Base-by-base conservation (phyloP, 2,888 invertebrate species). In the Lumbricus terrestris region DNA sequence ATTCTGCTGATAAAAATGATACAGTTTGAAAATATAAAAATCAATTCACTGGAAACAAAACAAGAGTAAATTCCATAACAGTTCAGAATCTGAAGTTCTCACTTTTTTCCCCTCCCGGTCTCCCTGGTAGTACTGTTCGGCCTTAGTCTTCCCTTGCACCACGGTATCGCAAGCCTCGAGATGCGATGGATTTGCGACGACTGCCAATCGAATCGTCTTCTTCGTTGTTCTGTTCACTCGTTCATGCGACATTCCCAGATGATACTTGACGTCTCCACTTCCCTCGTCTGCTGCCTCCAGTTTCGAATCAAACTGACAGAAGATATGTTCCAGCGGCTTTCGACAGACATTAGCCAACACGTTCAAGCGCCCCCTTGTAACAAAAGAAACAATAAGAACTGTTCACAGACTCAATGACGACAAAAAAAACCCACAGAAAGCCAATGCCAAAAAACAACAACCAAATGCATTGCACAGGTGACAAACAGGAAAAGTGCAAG, bases 91-190 rank as follows among this genome's bases (percentile, higher is more conserved):
- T 37, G 11, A 34, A 35, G n/a, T n/a, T n/a, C 37, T 85, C 20
- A 94, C 95, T 93, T 94, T 94, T 91, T 94, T 95, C 34, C 95
- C 95, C 34, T 95, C 94, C 11, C 93, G 97, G 95, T 98, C 98
- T 38, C 98, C 98, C 90, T 97, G 96, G 95, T 98, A 98, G 95
- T 98, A 98, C 95, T 98, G 98, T 94, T 98, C 98, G 20, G 98
- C 98, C 92, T 97, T 96, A 0, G 97, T 97, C 96, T 98, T 98
- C 93, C 99, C 99, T 96, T 98, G 98, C 38, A 98, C 98, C 40
- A 99, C 96, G 11, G 98, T 98, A 96, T 98, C 97, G 0, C 97
- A 98, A 90, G 98, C 98, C 92, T 99, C 99, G 95, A 98, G 96
- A 95, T 98, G 98, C 15, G 97, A 97, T 0, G 98, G 98, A 95